phyloP scores from a whole-genome alignment of 2,888 invertebrate genomes.

The Xestia ashworthii region DNA sequence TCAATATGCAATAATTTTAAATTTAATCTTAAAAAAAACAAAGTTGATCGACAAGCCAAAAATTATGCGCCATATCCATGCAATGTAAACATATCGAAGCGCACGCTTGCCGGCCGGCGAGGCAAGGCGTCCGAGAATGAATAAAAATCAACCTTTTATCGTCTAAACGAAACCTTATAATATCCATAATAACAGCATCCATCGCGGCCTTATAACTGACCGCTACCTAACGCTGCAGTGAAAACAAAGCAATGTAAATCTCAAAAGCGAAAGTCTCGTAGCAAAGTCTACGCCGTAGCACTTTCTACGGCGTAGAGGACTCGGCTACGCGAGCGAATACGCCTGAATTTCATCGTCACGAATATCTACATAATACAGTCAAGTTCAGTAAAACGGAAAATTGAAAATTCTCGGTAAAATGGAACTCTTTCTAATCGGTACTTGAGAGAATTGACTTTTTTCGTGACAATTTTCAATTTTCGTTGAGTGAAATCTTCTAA shows the following conservation, averaged over 20 bases:
- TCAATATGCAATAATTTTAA: neutral
- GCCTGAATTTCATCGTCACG: constrained; percentile 44
- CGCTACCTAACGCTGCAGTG: neutral
- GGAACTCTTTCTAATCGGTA: constrained; percentile 2
- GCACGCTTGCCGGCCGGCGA: constrained; percentile 70
- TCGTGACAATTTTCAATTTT: neutral
- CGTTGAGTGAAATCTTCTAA: neutral
- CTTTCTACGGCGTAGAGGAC: constrained; percentile 57
- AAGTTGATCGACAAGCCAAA: constrained; percentile 10
- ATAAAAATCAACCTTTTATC: constrained; percentile 28
- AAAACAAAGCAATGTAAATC: constrained; percentile 37
- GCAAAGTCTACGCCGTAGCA: constrained; percentile 51
- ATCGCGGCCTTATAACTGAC: constrained; percentile 4
- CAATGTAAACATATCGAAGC: constrained; percentile 73
- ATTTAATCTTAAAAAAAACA: neutral
- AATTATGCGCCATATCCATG: constrained; percentile 37
- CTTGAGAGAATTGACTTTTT: constrained; percentile 21
- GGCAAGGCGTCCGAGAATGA: constrained; percentile 24
- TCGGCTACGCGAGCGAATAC: constrained; percentile 60
- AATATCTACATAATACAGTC: constrained; percentile 33
- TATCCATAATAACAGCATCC: constrained; percentile 12
- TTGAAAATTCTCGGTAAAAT: constrained; percentile 37
- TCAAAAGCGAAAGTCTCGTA: constrained; percentile 29
- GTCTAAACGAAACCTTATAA: constrained; percentile 1
- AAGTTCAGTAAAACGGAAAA: constrained; percentile 49